phyloP scores from a whole-genome alignment of 2,888 invertebrate genomes.

The Cantharis flavilabris region DNA sequence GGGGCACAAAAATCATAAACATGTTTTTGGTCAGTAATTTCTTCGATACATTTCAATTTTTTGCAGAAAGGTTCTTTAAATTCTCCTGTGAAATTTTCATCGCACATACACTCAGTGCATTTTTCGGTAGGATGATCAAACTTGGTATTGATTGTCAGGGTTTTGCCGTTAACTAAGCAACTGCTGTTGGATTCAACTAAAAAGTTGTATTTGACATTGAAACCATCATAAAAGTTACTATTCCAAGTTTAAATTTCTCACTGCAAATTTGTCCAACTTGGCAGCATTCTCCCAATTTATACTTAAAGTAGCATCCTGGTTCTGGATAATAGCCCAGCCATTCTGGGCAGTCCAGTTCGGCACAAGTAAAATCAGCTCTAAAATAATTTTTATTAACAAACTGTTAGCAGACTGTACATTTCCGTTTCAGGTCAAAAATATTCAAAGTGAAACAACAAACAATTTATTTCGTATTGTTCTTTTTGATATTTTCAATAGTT shows the following conservation, averaged over 20 bases:
- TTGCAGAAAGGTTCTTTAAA: constrained; percentile 33
- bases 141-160: constrained; percentile 28
- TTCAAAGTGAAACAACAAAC: too few species aligned
- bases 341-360: constrained; percentile 38
- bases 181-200: constrained; percentile 19
- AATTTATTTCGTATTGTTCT: too few species aligned
- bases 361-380: constrained; percentile 34
- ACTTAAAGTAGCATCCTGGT: constrained; percentile 8
- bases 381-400: neutral
- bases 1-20: constrained; percentile 35
- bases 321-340: constrained; percentile 22
- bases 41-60: constrained; percentile 23
- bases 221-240: neutral
- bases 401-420: too few species aligned
- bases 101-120: constrained; percentile 33
- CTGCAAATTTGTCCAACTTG: constrained; percentile 25
- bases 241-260: constrained; percentile 3
- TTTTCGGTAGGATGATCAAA: constrained; percentile 22
- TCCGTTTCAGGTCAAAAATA: too few species aligned
- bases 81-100: constrained; percentile 33
- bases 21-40: constrained; percentile 20
- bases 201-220: neutral
- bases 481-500: too few species aligned
- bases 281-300: constrained; percentile 26
- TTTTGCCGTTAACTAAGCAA: constrained; percentile 22